Evolutionary conservation across 2,797 vertebrate species (phyloP).

Genomic region (Numenius phaeopus): DNA sequence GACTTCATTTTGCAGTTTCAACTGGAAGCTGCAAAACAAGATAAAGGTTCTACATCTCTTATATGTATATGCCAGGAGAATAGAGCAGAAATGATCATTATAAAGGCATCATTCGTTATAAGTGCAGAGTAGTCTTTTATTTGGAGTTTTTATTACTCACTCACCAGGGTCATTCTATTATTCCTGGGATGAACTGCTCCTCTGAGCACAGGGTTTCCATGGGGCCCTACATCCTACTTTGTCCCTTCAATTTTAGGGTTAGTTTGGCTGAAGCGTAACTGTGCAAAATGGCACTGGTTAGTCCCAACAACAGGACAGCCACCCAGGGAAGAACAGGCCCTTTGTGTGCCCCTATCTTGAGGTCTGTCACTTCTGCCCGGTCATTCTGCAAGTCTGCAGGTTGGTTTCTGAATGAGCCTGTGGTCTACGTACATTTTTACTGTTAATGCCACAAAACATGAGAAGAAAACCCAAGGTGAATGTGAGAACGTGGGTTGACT

Average conservation of each 20-base stretch:
- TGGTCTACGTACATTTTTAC: fast-evolving
- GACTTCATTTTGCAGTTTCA: slow-evolving; percentile 40
- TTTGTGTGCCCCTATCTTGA: fast-evolving
- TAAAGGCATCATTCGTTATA: slow-evolving; percentile 33
- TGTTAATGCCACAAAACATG: neutral
- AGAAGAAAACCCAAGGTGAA: neutral
- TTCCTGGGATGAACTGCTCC: neutral
- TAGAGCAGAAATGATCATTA: neutral
- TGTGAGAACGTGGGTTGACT: fast-evolving
- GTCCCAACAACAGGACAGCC: neutral
- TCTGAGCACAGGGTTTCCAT: neutral
- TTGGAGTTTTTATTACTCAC: neutral
- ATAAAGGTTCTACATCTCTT: neutral
- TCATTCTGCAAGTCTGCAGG: neutral
- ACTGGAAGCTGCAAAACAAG: neutral
- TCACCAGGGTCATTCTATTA: neutral
- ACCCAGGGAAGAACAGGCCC: neutral
- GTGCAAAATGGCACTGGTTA: fast-evolving
- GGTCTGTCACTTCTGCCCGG: neutral
- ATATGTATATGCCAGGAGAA: neutral
- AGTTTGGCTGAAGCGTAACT: neutral
- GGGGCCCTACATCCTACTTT: neutral
- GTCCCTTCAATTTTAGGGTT: neutral
- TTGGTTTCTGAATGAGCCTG: neutral
- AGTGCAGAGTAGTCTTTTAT: slow-evolving; percentile 4